A percentile compares a stretch with the other conserved stretches of the same genome.
phyloP scores from a whole-genome alignment of 2,797 vertebrate species.

The Ctenopoma multispine region DNA sequence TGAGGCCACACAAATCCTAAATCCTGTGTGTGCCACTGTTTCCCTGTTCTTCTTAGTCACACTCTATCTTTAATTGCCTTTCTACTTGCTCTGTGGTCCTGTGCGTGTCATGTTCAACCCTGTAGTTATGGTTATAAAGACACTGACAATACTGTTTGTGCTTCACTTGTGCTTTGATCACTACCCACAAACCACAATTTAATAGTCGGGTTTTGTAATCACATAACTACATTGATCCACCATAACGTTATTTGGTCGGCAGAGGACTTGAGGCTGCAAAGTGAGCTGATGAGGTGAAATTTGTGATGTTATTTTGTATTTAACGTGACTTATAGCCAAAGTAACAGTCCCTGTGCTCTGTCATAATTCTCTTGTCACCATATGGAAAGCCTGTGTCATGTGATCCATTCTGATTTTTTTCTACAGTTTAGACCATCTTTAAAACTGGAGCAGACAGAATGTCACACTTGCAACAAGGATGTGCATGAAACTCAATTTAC shows the following conservation, averaged over 20 bases:
- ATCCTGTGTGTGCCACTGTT: constrained; percentile 36
- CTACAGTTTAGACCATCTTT: background rate
- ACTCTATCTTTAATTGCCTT: constrained; percentile 21
- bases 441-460: background rate
- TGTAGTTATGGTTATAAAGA: constrained; percentile 34
- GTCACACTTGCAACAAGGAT: no score
- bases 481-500: no score
- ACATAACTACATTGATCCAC: constrained; percentile 48
- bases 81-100: constrained; percentile 22
- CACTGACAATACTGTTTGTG: constrained; percentile 35
- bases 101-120: constrained; percentile 30
- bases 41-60: constrained; percentile 35
- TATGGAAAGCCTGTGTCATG: constrained; percentile 2
- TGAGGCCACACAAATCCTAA: constrained; percentile 38
- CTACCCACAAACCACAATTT: constrained; percentile 19
- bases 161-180: constrained; percentile 37
- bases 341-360: background rate
- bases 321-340: constrained; percentile 1
- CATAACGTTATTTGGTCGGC: constrained; percentile 7
- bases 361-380: constrained; percentile 4
- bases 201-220: constrained; percentile 42
- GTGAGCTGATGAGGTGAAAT: constrained; percentile 11
- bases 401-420: background rate
- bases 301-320: background rate
- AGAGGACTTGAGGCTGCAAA: constrained; percentile 5